Evolutionary conservation across 2,113 vertebrate genomes (phyloP).

Genomic region (Sceloporus undulatus): DNA sequence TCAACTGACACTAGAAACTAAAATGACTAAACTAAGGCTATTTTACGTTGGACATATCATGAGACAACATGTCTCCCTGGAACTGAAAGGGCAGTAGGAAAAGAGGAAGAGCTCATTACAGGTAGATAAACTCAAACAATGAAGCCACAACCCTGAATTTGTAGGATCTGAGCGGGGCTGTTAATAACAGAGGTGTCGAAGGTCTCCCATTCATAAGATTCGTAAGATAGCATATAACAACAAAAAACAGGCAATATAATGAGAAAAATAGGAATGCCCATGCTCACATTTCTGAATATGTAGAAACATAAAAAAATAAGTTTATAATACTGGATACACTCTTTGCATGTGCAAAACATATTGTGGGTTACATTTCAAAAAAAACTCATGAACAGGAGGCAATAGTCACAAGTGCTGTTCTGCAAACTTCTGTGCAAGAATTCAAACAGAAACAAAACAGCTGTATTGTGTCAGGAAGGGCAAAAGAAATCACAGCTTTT

Average conservation of each 20-base stretch:
- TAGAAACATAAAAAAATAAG: not conserved
- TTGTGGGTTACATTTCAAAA: not conserved
- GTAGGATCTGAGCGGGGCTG: too few species aligned
- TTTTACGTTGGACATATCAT: too few species aligned
- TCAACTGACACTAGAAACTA: too few species aligned
- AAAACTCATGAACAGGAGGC: not conserved
- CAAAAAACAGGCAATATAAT: not conserved
- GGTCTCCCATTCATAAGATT: too few species aligned
- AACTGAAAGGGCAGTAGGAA: too few species aligned
- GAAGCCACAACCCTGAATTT: too few species aligned
- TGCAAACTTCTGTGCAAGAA: not conserved
- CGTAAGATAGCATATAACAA: not conserved
- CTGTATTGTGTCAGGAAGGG: not conserved
- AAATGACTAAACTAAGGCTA: too few species aligned
- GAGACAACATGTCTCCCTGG: too few species aligned
- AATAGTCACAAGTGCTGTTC: too few species aligned
- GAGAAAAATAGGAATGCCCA: not conserved
- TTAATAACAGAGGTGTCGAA: too few species aligned
- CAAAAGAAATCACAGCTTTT: not conserved
- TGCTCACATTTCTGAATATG: not conserved
- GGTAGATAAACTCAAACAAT: too few species aligned
- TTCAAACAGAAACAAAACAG: not conserved
- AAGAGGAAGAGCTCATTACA: too few species aligned
- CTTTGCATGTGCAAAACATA: not conserved
- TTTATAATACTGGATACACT: not conserved